Percentiles rank a stretch among this genome's conserved stretches.
phyloP scores from a whole-genome alignment of 2,888 invertebrate species.

The Ochropacha duplaris region DNA sequence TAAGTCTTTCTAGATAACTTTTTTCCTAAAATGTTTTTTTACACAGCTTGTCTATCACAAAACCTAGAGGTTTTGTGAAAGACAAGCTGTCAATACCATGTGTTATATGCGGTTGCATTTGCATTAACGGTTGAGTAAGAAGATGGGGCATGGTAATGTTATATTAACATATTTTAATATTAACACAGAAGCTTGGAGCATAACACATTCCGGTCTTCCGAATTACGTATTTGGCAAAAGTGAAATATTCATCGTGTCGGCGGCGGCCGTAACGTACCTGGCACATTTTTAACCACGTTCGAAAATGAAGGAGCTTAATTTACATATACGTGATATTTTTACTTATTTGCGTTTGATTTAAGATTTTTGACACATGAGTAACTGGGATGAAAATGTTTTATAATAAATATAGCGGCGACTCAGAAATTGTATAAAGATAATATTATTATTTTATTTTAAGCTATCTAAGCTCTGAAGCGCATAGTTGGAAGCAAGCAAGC shows the following conservation, averaged over 20 bases:
- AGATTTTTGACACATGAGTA: not conserved
- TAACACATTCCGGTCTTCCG: slow-evolving; percentile 45
- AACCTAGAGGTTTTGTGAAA: not conserved
- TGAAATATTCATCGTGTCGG: slow-evolving; percentile 59
- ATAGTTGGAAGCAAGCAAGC: not conserved
- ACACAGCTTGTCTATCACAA: too few relatives aligned
- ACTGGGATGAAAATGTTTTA: not conserved
- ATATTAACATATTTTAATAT: slow-evolving; percentile 77
- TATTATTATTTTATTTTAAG: not conserved
- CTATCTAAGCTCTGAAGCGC: not conserved
- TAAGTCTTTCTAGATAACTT: too few relatives aligned
- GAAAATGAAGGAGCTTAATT: slow-evolving; percentile 23
- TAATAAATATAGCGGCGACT: not conserved
- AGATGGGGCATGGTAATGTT: slow-evolving; percentile 59
- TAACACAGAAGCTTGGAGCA: slow-evolving; percentile 48
- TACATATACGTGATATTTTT: slow-evolving; percentile 11
- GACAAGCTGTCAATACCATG: slow-evolving; percentile 20
- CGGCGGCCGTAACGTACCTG: slow-evolving; percentile 15
- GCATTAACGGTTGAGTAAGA: slow-evolving; percentile 41
- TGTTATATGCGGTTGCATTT: slow-evolving; percentile 48
- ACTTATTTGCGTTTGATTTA: not conserved
- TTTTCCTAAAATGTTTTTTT: too few relatives aligned
- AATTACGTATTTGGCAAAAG: slow-evolving; percentile 59
- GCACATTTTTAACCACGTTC: slow-evolving; percentile 18
- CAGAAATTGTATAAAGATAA: not conserved